phyloP scores from a whole-genome alignment of 2,888 invertebrate species.

The Melitaea athalia region DNA sequence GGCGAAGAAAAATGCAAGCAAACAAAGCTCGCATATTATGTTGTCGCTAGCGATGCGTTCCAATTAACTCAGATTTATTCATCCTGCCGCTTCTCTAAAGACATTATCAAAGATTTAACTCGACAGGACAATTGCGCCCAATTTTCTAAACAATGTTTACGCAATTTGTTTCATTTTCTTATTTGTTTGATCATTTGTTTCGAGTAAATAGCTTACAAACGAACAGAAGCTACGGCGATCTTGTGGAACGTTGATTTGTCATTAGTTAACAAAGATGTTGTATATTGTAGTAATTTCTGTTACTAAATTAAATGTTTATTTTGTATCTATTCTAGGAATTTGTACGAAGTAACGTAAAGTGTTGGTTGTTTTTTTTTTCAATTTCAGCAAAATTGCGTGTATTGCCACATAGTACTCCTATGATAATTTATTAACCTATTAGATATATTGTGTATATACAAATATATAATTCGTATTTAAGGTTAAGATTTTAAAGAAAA shows the following conservation, averaged over 20 bases:
- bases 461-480: too few relatives aligned
- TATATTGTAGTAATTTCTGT: too few relatives aligned
- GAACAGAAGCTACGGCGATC: background rate
- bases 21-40: conserved; percentile 72
- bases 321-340: too few relatives aligned
- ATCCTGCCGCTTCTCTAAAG: conserved; percentile 67
- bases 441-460: too few relatives aligned
- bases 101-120: conserved; percentile 77
- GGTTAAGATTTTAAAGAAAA: too few relatives aligned
- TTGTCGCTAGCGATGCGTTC: conserved; percentile 71
- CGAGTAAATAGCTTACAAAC: conserved; percentile 54
- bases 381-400: too few relatives aligned
- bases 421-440: too few relatives aligned
- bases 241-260: background rate
- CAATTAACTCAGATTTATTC: conserved; percentile 80
- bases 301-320: too few relatives aligned
- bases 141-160: conserved; percentile 76
- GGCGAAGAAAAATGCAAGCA: conserved; percentile 62
- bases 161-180: conserved; percentile 75
- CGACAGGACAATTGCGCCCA: conserved; percentile 75
- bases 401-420: too few relatives aligned
- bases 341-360: too few relatives aligned
- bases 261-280: background rate
- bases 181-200: conserved; percentile 70
- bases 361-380: too few relatives aligned